Base-by-base conservation (phyloP, 1,140 invertebrate species). In the Drosophila hydei region DNA sequence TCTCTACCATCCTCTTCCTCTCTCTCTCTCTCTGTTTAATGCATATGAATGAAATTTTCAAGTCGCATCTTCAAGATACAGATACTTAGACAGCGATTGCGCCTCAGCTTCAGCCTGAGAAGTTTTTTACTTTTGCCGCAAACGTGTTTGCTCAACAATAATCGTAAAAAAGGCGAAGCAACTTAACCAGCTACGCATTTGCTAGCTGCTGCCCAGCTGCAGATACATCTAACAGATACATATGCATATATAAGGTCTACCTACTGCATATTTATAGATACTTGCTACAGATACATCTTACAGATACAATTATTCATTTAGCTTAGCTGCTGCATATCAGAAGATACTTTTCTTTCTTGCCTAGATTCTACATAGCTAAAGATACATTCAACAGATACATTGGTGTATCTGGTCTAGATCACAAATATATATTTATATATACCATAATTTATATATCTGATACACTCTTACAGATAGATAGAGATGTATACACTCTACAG, bases 21-120 rank as follows among this genome's bases (percentile, higher is more conserved):
- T 19, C 21, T 12, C 50, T 8, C 12, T 43, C 25, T 23, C 18
- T 43, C 43, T 55, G 72, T 50, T 79, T 58, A 56, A 65, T 71
- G 65, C 79, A 83, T 72, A 83, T 84, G 77, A 85, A 85, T 84
- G 81, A 85, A 84, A 70, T 77, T 54, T 33, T 54, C 70, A 51
- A 23, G 50, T 36, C 38, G 50, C 18, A 19, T 75, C 75, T 65
- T 65, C 40, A 73, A 80, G 78, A 60, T 76, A 18, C 45, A 54
- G 38, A 78, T 58, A 79, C 63, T 76, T 51, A 73, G 68, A 76
- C 72, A 14, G 63, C 36, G 51, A 14, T 16, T 42, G 38, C 38
- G 4, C 6, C n/a, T 6, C 38, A 8, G 38, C 38, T 18, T 5
- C 38, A 18, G 38, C 80, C 67, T 79, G 79, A 85, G 79, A 84